Evolutionary conservation across 2,888 invertebrate genomes (phyloP).

Genomic region (Pachydiplax longipennis): DNA sequence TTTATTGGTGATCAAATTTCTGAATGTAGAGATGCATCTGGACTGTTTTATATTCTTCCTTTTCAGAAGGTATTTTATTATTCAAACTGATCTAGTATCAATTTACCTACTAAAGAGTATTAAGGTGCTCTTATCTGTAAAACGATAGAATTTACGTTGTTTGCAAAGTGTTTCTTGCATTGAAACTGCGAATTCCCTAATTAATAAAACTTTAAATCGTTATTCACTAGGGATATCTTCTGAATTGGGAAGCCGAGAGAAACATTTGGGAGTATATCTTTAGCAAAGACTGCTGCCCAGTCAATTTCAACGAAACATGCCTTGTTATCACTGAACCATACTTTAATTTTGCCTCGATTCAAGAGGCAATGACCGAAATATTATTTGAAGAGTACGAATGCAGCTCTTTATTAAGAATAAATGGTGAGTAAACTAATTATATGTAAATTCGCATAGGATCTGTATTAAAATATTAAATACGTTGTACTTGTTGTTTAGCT

Average conservation of each 20-base stretch:
- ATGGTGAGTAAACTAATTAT: constrained; percentile 59
- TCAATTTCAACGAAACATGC: constrained; percentile 78
- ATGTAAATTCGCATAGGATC: neutral
- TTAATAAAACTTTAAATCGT: neutral
- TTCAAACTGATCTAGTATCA: neutral
- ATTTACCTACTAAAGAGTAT: no score
- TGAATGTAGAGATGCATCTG: constrained; percentile 94
- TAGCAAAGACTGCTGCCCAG: constrained; percentile 82
- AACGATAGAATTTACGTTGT: no score
- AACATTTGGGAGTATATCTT: constrained; percentile 96
- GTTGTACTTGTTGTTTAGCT: constrained; percentile 59
- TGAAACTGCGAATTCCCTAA: no score
- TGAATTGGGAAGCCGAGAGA: constrained; percentile 97
- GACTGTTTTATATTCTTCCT: constrained; percentile 90
- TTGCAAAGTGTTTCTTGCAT: no score
- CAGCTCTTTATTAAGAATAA: constrained; percentile 78
- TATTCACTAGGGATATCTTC: constrained; percentile 76
- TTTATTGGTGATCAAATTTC: constrained; percentile 95
- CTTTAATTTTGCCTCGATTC: constrained; percentile 90
- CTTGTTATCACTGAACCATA: constrained; percentile 92
- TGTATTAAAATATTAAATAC: neutral
- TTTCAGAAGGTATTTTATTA: constrained; percentile 76
- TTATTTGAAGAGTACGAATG: constrained; percentile 98
- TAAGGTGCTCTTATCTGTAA: no score
- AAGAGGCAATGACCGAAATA: constrained; percentile 94